These are phyloP conservation scores for Julus scanicus DNA, from an alignment of 2,888 invertebrate species.

Conservation along the genomic window DNA sequence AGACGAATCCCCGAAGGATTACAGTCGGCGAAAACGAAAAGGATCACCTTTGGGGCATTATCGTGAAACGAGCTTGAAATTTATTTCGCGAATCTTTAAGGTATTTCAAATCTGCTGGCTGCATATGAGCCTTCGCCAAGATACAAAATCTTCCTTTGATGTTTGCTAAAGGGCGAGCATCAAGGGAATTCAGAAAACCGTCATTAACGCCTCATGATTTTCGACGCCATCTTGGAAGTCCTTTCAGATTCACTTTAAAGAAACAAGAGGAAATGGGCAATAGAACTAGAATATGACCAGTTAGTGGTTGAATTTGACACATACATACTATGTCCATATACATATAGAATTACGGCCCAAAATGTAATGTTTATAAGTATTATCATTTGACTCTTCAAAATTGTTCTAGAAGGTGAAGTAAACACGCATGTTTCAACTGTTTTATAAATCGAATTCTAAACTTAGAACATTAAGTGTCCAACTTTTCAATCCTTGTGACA, in stretches of 20 bases:
- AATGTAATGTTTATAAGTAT: too few relatives aligned
- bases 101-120: neutral
- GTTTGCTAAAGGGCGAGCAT: conserved; percentile 26
- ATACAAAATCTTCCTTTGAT: neutral
- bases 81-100: neutral
- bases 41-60: conserved; percentile 13
- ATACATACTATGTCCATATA: neutral
- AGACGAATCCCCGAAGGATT: neutral
- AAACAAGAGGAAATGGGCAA: too few relatives aligned
- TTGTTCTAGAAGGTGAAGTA: neutral
- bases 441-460: neutral
- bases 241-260: neutral
- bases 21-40: neutral
- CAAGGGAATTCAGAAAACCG: neutral
- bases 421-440: neutral
- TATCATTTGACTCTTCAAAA: too few relatives aligned
- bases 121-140: neutral
- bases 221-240: neutral
- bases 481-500: neutral
- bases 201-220: conserved; percentile 27
- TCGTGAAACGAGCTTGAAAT: conserved; percentile 26
- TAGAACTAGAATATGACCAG: neutral
- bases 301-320: neutral
- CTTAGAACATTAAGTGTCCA: neutral
- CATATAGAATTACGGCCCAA: too few relatives aligned